A percentile compares a stretch with the other conserved stretches of the same genome.
Conservation (phyloP, 2,888 invertebrate species). For the Mimas tiliae region DNA sequence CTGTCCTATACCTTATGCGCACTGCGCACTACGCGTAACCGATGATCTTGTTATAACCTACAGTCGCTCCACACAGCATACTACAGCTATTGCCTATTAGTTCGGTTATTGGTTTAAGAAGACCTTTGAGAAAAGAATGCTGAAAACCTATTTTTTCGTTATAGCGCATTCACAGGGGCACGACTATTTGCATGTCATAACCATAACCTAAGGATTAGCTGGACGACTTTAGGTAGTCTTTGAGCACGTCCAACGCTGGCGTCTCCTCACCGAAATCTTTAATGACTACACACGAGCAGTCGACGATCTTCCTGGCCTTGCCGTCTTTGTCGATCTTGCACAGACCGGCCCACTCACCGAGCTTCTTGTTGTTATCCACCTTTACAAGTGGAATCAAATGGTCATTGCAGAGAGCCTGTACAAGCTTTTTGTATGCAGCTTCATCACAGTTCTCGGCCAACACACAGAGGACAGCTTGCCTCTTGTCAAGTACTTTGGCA, state of each 20-base stretch:
- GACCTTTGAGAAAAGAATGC: background rate
- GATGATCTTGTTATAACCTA: background rate
- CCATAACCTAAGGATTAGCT: constrained; percentile 82
- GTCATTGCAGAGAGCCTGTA: constrained; percentile 98
- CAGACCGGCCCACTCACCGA: constrained; percentile 99
- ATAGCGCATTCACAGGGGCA: too few relatives aligned
- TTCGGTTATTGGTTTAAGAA: background rate
- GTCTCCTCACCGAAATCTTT: constrained; percentile 99
- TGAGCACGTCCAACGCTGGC: constrained; percentile 96
- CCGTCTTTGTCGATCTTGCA: constrained; percentile 99
- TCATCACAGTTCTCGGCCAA: constrained; percentile 99
- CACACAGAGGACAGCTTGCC: constrained; percentile 98
- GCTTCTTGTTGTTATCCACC: constrained; percentile 99
- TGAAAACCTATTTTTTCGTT: background rate
- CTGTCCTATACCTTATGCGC: background rate
- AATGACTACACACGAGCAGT: constrained; percentile 98
- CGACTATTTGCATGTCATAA: too few relatives aligned
- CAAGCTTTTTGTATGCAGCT: constrained; percentile 98
- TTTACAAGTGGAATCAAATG: constrained; percentile 98
- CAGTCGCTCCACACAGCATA: background rate
- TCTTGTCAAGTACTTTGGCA: constrained; percentile 98
- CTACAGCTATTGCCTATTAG: background rate
- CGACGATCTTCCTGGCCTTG: constrained; percentile 99
- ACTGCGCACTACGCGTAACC: background rate
- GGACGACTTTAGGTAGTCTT: constrained; percentile 96